phyloP scores from a whole-genome alignment of 2,888 invertebrate species.

The Tachina grossa region DNA sequence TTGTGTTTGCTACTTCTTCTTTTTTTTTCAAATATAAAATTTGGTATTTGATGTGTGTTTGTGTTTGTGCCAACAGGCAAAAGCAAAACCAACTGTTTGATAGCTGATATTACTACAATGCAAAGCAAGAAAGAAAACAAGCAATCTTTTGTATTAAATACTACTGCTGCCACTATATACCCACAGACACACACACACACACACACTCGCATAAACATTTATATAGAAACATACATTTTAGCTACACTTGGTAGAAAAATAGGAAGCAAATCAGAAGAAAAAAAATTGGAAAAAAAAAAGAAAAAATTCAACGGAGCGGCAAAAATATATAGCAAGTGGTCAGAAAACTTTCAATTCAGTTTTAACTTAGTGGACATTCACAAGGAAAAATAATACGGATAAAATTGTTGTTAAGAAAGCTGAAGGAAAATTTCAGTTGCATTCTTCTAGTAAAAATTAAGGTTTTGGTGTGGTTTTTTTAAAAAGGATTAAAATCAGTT shows the following conservation, averaged over 20 bases:
- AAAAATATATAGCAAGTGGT: slow-evolving; percentile 69
- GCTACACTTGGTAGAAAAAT: slow-evolving; percentile 26
- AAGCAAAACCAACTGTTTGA: slow-evolving; percentile 68
- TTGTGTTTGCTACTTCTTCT: background rate
- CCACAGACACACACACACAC: slow-evolving; percentile 31
- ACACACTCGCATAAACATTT: slow-evolving; percentile 32
- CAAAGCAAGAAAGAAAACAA: slow-evolving; percentile 50
- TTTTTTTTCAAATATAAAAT: background rate
- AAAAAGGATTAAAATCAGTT: background rate
- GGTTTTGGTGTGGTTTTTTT: slow-evolving; percentile 19
- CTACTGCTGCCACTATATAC: slow-evolving; percentile 25
- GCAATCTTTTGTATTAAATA: slow-evolving; percentile 58
- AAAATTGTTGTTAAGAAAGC: slow-evolving; percentile 39
- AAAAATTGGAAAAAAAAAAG: slow-evolving; percentile 24
- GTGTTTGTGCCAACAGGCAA: slow-evolving; percentile 57
- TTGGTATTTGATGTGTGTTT: slow-evolving; percentile 51
- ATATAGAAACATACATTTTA: slow-evolving; percentile 13
- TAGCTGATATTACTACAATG: slow-evolving; percentile 55
- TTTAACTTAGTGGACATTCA: slow-evolving; percentile 71
- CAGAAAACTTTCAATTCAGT: slow-evolving; percentile 71
- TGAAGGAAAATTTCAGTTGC: slow-evolving; percentile 29
- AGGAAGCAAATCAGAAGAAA: slow-evolving; percentile 54
- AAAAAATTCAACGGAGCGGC: slow-evolving; percentile 67
- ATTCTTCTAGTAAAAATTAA: background rate
- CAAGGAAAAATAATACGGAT: slow-evolving; percentile 63